These are phyloP conservation scores for Volucella inflata DNA, from an alignment of 2,888 invertebrate genomes.

Conservation along the genomic window DNA sequence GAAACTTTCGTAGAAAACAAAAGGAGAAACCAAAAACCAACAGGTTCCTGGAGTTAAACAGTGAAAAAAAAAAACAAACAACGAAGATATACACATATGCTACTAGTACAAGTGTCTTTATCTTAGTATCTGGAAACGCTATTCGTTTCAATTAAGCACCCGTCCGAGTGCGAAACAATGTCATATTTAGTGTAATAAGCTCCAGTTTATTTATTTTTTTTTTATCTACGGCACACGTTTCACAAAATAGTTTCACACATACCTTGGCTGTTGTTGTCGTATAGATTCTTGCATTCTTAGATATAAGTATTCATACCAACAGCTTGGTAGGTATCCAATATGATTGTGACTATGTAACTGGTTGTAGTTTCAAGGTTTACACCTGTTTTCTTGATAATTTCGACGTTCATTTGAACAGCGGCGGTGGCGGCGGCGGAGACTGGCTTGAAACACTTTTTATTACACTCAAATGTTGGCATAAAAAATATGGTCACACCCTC, in stretches of 20 bases:
- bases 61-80: background rate
- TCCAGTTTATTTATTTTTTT: conserved; percentile 22
- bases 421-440: background rate
- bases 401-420: conserved; percentile 13
- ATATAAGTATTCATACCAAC: background rate
- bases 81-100: too few species aligned
- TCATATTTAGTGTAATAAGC: conserved; percentile 36
- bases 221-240: conserved; percentile 62
- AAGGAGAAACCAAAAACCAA: background rate
- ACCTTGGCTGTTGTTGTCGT: background rate
- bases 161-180: conserved; percentile 54
- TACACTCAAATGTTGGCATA: conserved; percentile 47
- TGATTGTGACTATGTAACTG: conserved; percentile 57
- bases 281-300: conserved; percentile 33
- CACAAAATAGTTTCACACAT: conserved; percentile 63
- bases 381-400: conserved; percentile 42
- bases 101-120: background rate
- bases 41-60: conserved; percentile 27
- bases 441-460: conserved; percentile 9
- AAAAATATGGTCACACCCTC: conserved; percentile 64
- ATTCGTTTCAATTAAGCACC: conserved; percentile 11
- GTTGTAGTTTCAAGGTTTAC: conserved; percentile 73
- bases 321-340: background rate
- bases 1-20: background rate
- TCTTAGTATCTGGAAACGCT: background rate